phyloP scores from a whole-genome alignment of 2,113 vertebrate genomes.

The Motacilla alba region DNA sequence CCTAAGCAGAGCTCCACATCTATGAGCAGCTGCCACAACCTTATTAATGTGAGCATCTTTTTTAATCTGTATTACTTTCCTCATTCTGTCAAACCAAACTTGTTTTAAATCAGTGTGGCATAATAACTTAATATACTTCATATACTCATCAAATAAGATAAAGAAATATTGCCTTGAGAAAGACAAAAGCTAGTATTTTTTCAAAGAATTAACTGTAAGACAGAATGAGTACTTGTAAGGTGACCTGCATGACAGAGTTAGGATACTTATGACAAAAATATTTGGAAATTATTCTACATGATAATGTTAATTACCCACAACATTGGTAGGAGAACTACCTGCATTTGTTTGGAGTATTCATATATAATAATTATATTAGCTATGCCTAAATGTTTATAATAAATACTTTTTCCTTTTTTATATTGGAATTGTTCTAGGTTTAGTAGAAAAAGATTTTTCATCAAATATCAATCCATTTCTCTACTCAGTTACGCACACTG shows the following conservation, averaged over 20 bases:
- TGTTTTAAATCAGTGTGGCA: neutral
- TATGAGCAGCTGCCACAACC: neutral
- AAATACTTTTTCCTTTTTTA: neutral
- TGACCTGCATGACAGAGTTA: neutral
- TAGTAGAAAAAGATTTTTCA: neutral
- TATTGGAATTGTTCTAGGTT: neutral
- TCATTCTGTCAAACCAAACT: neutral
- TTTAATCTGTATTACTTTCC: neutral
- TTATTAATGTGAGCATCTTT: neutral
- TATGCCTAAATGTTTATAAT: neutral
- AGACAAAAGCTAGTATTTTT: neutral
- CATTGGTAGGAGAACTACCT: neutral
- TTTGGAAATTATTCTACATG: neutral
- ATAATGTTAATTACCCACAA: neutral
- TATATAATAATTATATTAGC: neutral
- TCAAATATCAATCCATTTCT: neutral
- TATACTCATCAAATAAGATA: neutral
- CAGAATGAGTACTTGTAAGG: neutral
- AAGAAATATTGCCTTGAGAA: neutral
- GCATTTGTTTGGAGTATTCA: neutral
- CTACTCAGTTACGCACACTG: neutral
- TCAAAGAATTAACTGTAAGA: neutral
- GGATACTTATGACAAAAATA: neutral
- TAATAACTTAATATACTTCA: neutral
- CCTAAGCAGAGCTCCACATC: neutral